A percentile compares a stretch with the other conserved stretches of the same genome.
Conservation (phyloP, 2,113 vertebrate genomes). For the Pachycephala philippinensis region DNA sequence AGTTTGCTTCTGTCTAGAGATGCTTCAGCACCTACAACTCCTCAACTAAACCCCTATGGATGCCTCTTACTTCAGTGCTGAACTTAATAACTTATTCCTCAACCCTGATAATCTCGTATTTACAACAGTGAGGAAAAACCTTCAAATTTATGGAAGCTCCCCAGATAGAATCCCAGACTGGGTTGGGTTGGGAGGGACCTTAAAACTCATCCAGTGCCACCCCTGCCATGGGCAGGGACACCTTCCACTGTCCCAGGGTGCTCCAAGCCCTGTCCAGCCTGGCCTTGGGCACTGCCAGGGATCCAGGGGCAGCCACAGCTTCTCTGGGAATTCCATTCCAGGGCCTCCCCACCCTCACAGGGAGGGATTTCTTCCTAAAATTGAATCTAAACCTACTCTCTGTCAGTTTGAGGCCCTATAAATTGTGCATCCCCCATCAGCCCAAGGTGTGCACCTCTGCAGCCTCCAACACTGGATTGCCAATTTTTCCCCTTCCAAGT, state of each 20-base stretch:
- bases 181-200: not conserved
- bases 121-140: not conserved
- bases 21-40: not conserved
- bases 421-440: fast-evolving
- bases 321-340: not conserved
- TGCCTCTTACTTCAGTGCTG: not conserved
- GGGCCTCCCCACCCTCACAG: fast-evolving
- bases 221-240: not conserved
- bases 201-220: fast-evolving
- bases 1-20: not conserved
- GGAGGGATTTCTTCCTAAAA: fast-evolving
- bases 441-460: no score
- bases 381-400: not conserved
- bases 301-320: not conserved
- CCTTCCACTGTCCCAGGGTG: not conserved
- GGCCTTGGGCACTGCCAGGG: not conserved
- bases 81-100: not conserved
- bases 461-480: not conserved
- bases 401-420: not conserved
- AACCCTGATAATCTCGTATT: not conserved
- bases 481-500: not conserved
- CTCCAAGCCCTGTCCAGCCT: not conserved
- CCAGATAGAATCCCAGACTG: not conserved
- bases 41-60: not conserved
- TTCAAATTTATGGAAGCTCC: not conserved